phyloP scores from a whole-genome alignment of 1,140 invertebrate genomes.

The Odontomachus brunneus region DNA sequence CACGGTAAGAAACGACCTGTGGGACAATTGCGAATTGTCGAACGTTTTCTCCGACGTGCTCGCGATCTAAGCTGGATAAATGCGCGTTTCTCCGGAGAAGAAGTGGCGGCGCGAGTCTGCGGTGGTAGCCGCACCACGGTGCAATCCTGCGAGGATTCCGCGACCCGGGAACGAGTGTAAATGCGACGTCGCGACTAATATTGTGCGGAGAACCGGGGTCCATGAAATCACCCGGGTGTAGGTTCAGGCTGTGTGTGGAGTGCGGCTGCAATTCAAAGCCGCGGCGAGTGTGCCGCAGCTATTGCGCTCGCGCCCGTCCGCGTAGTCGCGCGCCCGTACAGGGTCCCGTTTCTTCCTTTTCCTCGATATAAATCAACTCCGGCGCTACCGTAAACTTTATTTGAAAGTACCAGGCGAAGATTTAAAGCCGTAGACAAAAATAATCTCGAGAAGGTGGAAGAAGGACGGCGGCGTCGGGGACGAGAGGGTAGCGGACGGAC shows the following conservation, averaged over 20 bases:
- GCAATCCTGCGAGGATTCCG: slow-evolving; percentile 14
- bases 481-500: background rate
- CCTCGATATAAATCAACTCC: slow-evolving; percentile 75
- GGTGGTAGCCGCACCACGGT: background rate
- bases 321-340: background rate
- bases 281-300: slow-evolving; percentile 14
- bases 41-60: slow-evolving; percentile 12
- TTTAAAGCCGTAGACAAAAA: slow-evolving; percentile 78
- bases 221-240: background rate
- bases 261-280: slow-evolving; percentile 24
- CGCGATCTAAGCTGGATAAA: slow-evolving; percentile 44
- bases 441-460: slow-evolving; percentile 68
- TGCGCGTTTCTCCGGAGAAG: background rate
- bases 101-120: background rate
- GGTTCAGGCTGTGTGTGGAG: background rate
- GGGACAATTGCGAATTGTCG: slow-evolving; percentile 22
- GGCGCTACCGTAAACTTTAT: slow-evolving; percentile 76
- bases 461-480: slow-evolving; percentile 55
- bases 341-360: slow-evolving; percentile 68
- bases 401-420: slow-evolving; percentile 76
- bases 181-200: slow-evolving; percentile 31
- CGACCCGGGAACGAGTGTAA: slow-evolving; percentile 24
- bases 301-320: slow-evolving; percentile 27
- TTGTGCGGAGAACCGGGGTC: background rate
- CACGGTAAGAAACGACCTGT: slow-evolving; percentile 2